Conservation (phyloP, 92 coral and sea anemone genomes). For the Scolanthus callimorphus region DNA sequence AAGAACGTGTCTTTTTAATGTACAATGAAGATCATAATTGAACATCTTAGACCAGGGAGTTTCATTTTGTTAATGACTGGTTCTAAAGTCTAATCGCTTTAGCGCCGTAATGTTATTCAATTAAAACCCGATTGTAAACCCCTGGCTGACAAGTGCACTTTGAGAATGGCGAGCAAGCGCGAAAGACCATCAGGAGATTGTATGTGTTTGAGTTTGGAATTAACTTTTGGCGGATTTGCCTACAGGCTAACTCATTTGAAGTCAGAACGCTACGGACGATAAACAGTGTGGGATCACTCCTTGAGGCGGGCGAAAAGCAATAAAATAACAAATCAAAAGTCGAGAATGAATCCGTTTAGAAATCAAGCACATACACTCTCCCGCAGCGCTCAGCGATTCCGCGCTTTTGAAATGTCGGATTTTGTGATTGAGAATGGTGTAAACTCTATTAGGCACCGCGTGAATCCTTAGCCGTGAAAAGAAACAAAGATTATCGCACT, state of each 20-base stretch:
- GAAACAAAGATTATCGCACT: constrained; percentile 18
- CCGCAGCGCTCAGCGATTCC: not conserved
- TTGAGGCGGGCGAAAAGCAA: constrained; percentile 6
- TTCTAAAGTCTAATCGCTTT: no score
- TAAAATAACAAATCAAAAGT: not conserved
- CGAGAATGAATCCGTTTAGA: not conserved
- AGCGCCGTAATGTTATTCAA: no score
- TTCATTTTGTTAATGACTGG: no score
- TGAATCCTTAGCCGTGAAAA: not conserved
- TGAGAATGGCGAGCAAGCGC: no score
- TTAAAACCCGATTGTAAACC: no score
- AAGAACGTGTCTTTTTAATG: no score
- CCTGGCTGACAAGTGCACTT: no score
- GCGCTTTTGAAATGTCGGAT: not conserved
- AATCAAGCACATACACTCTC: not conserved
- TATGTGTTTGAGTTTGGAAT: constrained; percentile 9
- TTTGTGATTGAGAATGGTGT: not conserved
- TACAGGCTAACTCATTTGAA: constrained; percentile 15
- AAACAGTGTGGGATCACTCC: constrained; percentile 11
- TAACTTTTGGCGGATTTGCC: constrained; percentile 2
- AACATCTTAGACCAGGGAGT: no score
- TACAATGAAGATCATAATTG: no score
- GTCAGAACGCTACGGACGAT: constrained; percentile 31
- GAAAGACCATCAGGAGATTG: no score
- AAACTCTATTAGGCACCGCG: not conserved